Conservation (phyloP, 2,888 invertebrate genomes). For the Rapana venosa region DNA sequence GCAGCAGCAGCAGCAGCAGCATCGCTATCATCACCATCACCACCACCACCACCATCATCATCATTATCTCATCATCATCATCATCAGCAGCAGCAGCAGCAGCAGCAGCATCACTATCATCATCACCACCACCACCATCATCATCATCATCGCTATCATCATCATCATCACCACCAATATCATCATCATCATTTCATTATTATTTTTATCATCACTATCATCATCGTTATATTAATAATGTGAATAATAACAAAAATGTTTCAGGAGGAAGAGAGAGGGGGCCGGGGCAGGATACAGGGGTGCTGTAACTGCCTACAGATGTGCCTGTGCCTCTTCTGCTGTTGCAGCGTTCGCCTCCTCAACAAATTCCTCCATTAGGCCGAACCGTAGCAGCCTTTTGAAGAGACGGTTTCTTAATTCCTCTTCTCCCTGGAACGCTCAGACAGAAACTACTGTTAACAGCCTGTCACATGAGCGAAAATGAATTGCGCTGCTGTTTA, state of each 20-base stretch:
- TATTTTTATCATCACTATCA: not conserved
- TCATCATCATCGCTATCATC: not conserved
- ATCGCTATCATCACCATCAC: too few species aligned
- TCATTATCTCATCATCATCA: too few species aligned
- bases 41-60: too few species aligned
- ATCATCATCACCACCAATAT: not conserved
- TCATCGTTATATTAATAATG: not conserved
- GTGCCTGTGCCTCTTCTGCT: not conserved
- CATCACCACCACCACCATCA: not conserved
- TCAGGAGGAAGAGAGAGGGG: not conserved
- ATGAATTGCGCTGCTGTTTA: too few species aligned
- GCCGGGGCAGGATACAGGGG: not conserved
- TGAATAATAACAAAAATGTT: not conserved
- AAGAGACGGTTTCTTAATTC: too few species aligned
- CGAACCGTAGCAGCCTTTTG: not conserved
- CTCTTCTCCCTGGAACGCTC: too few species aligned
- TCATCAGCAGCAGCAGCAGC: too few species aligned
- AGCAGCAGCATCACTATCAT: not conserved
- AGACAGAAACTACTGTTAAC: too few species aligned
- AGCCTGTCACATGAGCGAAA: too few species aligned
- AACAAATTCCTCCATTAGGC: not conserved
- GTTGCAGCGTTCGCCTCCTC: not conserved
- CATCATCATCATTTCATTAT: not conserved
- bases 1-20: too few species aligned
- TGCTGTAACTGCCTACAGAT: constrained; percentile 10